phyloP scores from a whole-genome alignment of 2,113 vertebrate genomes.

The Herpailurus yagouaroundi region DNA sequence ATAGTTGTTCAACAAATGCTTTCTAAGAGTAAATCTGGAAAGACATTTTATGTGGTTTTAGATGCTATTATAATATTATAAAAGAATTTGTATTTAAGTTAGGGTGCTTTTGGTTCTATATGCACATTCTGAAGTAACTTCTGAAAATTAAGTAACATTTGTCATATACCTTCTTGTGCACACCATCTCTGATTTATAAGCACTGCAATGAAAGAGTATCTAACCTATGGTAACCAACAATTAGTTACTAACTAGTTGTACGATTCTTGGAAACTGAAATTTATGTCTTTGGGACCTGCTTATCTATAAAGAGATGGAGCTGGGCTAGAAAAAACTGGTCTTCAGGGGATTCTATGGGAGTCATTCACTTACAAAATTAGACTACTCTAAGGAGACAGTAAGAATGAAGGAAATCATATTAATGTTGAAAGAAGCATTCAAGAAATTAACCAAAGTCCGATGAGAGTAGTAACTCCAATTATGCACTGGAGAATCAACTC shows the following conservation, averaged over 20 bases:
- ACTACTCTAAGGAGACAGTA: neutral
- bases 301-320: neutral
- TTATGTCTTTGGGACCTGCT: neutral
- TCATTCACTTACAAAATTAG: neutral
- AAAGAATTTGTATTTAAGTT: neutral
- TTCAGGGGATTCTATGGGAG: neutral
- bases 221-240: neutral
- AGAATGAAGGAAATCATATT: neutral
- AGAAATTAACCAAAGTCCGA: neutral
- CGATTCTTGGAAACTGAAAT: neutral
- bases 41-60: neutral
- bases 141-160: neutral
- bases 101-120: neutral
- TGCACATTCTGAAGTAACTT: slow-evolving; percentile 18
- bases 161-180: neutral
- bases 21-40: neutral
- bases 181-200: neutral
- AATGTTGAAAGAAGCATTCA: neutral
- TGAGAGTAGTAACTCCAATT: neutral
- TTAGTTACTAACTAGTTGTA: neutral
- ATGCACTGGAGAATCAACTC: neutral
- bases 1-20: neutral
- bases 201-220: neutral
- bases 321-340: neutral
- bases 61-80: neutral